phyloP scores from a whole-genome alignment of 2,113 vertebrate species.

The Phycodurus eques region DNA sequence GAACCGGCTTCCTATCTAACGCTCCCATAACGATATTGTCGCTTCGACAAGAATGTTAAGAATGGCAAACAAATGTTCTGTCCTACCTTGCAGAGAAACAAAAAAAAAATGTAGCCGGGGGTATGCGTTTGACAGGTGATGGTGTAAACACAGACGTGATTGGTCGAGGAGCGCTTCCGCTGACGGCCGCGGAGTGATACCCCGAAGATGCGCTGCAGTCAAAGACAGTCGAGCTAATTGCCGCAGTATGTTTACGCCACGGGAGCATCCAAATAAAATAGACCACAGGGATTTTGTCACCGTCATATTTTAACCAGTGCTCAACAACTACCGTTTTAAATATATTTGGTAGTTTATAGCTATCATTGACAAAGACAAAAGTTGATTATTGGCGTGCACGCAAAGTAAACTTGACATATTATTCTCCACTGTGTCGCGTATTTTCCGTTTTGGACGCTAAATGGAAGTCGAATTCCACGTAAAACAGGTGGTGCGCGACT shows the following conservation, averaged over 20 bases:
- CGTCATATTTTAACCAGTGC: background rate
- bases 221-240: conserved; percentile 55
- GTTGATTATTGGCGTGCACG: too few relatives aligned
- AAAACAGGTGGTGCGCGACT: background rate
- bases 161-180: conserved; percentile 66
- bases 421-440: background rate
- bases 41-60: background rate
- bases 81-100: conserved; percentile 66
- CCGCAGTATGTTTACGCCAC: conserved; percentile 71
- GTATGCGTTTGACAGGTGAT: conserved; percentile 68
- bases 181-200: conserved; percentile 52
- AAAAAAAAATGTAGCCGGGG: conserved; percentile 52
- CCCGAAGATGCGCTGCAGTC: conserved; percentile 28
- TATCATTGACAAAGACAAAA: background rate
- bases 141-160: conserved; percentile 72
- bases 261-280: conserved; percentile 55
- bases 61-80: conserved; percentile 1
- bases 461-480: conserved; percentile 24
- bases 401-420: background rate
- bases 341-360: too few relatives aligned
- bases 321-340: too few relatives aligned
- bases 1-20: background rate
- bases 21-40: background rate
- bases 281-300: conserved; percentile 11
- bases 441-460: conserved; percentile 26